These are phyloP conservation scores for Mythimna pallens DNA, from an alignment of 2,888 invertebrate genomes.

Conservation along the genomic window DNA sequence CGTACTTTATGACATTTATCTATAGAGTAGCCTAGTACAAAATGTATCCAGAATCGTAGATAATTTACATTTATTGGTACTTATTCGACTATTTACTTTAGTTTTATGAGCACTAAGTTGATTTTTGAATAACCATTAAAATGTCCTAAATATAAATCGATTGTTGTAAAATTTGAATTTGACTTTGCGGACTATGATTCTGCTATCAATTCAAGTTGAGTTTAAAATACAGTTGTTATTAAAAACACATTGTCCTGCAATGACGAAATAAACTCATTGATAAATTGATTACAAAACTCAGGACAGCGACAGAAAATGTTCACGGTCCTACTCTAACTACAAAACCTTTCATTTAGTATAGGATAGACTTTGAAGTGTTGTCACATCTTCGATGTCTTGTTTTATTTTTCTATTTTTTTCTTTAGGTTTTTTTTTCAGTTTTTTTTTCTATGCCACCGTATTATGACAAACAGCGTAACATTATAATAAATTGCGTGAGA, in stretches of 20 bases:
- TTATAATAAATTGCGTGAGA: not conserved
- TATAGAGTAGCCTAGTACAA: not conserved
- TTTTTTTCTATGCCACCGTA: not conserved
- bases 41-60: not conserved
- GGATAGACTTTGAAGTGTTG: not conserved
- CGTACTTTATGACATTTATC: not conserved
- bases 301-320: not conserved
- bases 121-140: no score
- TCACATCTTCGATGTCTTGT: not conserved
- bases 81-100: no score
- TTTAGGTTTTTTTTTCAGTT: not conserved
- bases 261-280: not conserved
- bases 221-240: constrained; percentile 6
- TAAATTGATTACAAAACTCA: constrained; percentile 1
- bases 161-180: not conserved
- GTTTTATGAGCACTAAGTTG: no score
- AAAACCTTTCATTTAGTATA: not conserved
- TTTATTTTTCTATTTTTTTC: not conserved
- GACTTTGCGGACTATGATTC: not conserved
- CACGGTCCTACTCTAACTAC: not conserved
- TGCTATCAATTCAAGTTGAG: not conserved
- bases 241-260: constrained; percentile 22
- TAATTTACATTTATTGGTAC: not conserved
- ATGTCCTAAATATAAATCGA: not conserved
- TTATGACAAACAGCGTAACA: not conserved